Percentiles rank a stretch among this genome's conserved stretches.
Conservation (phyloP, 2,888 invertebrate genomes). For the Ectemnius continuus region DNA sequence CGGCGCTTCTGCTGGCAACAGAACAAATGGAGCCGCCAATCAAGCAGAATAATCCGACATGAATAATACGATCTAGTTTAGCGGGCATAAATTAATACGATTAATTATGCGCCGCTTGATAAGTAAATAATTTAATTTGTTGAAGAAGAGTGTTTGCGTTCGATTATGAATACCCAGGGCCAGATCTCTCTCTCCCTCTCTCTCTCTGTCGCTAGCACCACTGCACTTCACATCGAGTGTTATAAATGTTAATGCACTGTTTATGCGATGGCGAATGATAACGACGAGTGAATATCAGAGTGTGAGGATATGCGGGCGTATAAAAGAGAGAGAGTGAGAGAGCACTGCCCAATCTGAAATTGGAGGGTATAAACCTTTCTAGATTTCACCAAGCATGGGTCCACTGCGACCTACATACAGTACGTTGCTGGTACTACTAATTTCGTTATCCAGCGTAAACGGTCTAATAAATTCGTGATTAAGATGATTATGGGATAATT, state of each 20-base stretch:
- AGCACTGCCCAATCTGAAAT: not conserved
- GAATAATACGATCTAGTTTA: not conserved
- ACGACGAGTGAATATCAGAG: not conserved
- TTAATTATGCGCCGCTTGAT: conserved; percentile 5
- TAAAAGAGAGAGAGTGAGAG: no score
- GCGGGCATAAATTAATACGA: conserved; percentile 1
- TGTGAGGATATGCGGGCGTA: not conserved
- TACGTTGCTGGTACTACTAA: not conserved
- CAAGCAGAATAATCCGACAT: no score
- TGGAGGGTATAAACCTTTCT: not conserved
- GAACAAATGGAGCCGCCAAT: not conserved
- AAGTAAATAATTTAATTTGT: conserved; percentile 12
- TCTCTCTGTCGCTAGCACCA: not conserved
- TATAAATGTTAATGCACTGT: no score
- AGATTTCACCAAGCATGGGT: not conserved
- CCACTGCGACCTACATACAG: no score
- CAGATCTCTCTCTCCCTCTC: no score
- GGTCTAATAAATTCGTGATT: conserved; percentile 2
- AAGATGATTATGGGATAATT: not conserved
- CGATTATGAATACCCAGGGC: conserved; percentile 1
- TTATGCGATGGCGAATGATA: not conserved
- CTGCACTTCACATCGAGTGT: no score
- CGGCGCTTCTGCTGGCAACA: conserved; percentile 13
- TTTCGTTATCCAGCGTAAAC: not conserved
- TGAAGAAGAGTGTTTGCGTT: not conserved